Evolutionary conservation across 1,140 invertebrate species (phyloP), one percentile per base, ranked within the genome.

Genomic region (Agrilus planipennis): DNA sequence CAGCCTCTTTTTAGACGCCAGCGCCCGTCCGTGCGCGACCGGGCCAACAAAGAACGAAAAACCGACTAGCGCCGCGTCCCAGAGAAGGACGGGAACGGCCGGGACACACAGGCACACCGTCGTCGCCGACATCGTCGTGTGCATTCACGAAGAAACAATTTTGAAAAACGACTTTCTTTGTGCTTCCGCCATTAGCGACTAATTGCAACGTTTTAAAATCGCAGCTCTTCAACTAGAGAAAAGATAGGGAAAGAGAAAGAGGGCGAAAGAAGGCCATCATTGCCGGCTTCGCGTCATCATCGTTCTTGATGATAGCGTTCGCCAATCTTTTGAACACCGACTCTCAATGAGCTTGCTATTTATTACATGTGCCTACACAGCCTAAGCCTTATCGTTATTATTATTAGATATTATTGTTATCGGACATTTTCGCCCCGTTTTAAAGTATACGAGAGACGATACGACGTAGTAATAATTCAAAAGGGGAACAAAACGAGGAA

Each of bases 151-250:
- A 44, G 48, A 50, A 55, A 52, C 57, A 57, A 59, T 59, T 59
- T 59, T 57, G 57, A 59, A 59, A 59, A 59, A 59, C 57, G 57
- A 57, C 53, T 57, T 57, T 57, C 55, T 57, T 57, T 59, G 57
- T 59, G 51, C 54, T 50, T 46, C 35, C 34, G 48, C 52, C 53
- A 54, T 60, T 57, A 60, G 46, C 31, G 49, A 55, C 55, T 60
- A 58, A 60, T 60, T 60, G 57, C 55, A 46, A 51, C 52, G 51
- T 56, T 60, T 60, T 60, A 54, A 59, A 55, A 56, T 60, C 29
- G 11, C 32, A 5, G 17, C 34, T 10, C 16, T 18, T 12, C 15
- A 9, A 6, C 15, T 15, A 15, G 12, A n/a, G n/a, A n/a, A n/a
- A n/a, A n/a, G n/a, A n/a, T n/a, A n/a, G n/a, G n/a, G n/a, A n/a